Evolutionary conservation across 2,113 vertebrate species (phyloP), one percentile per base, ranked within the genome.

Genomic region (Rhinogobius similis): DNA sequence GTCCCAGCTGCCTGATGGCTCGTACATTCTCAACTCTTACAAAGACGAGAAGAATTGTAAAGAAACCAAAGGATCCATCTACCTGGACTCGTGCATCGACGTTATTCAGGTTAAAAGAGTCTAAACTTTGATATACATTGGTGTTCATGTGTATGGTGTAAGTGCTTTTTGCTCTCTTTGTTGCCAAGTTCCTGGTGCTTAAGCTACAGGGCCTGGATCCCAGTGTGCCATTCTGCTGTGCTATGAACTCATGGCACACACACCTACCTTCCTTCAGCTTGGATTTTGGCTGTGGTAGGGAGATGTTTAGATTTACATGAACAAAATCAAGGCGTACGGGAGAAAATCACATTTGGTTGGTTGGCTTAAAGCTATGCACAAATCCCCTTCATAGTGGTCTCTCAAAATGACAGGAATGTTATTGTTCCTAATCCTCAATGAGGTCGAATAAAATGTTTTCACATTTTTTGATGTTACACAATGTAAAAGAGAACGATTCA

Each of bases 1-100:
- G 89, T 97, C 96, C 43, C 98, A 99, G 83, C 96, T 98, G 61
- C 96, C 97, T 0, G 98, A 99, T 43, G 96, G 98, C 76, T 99
- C 97, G 61, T 98, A 98, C 87, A 98, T 96, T 83, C 95, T 99
- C 56, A 97, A 98, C 90, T 99, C 95, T 39, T 99, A 98, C 83
- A 99, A 99, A 90, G 97, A 99, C 76, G 98, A 99, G 82, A 99
- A 98, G 86, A 96, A 95, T 87, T 96, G 92, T 65, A 98, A 98
- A 82, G 98, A 99, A 41, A 96, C 96, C 58, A 99, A 99, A 93
- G 97, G 96, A 65, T 98, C 96, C 77, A 99, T 99, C 79, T 99
- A 96, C 86, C 83, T 99, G 88, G 98, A 99, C 5, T 96, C 98
- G 24, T 99, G 97, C 82, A 96, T 95, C n/a, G 97, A 98, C 0